A percentile compares a stretch with the other conserved stretches of the same genome.
Conservation (phyloP, 2,888 invertebrate species). For the Leuctra nigra region DNA sequence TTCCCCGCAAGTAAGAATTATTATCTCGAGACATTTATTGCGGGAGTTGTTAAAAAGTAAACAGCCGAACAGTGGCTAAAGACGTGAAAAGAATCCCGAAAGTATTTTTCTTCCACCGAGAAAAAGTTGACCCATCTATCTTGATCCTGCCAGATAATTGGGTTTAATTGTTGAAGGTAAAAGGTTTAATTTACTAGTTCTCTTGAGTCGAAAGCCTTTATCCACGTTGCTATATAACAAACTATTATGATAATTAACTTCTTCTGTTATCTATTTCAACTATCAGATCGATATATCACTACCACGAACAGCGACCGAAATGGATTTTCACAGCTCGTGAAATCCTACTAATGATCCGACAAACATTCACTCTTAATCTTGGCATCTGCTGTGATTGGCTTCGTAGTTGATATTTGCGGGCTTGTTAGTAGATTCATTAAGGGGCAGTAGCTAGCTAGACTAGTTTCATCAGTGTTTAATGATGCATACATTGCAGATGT, state of each 20-base stretch:
- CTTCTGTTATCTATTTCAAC: not conserved
- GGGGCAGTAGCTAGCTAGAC: not conserved
- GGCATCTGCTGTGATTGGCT: not conserved
- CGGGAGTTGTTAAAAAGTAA: not conserved
- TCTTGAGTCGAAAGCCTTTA: no score
- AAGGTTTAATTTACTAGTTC: slow-evolving; percentile 9
- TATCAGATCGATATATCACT: not conserved
- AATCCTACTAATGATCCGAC: not conserved
- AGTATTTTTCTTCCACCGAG: no score
- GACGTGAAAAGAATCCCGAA: not conserved
- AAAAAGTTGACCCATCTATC: not conserved
- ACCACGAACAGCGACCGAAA: not conserved
- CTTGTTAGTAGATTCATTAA: slow-evolving; percentile 1
- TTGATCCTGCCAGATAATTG: not conserved
- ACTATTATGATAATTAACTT: slow-evolving; percentile 9
- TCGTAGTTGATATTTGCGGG: not conserved
- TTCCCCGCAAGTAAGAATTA: not conserved
- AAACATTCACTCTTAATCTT: not conserved
- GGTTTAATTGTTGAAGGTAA: slow-evolving; percentile 8
- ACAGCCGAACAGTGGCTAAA: not conserved
- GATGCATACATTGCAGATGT: slow-evolving; percentile 1
- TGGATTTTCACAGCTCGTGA: slow-evolving; percentile 11
- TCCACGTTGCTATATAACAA: not conserved
- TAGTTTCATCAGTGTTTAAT: slow-evolving; percentile 6
- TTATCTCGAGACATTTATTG: not conserved